Base-by-base conservation (phyloP, 53 echinoderm and acorn worm species). In the Zoroaster sp. region DNA sequence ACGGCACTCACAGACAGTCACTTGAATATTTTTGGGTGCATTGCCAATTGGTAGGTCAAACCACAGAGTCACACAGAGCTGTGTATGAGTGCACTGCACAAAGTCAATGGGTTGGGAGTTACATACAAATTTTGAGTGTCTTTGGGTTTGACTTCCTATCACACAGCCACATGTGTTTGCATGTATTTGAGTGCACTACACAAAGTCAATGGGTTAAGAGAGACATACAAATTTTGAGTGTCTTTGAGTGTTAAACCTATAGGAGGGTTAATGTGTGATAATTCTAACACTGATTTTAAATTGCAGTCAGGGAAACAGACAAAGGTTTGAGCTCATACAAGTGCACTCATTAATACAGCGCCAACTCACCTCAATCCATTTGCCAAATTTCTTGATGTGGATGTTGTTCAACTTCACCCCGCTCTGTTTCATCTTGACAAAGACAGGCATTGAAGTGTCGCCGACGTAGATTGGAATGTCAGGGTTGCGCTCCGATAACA, bases 391-490 rank as follows among this genome's bases (percentile, higher is more conserved):
- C 73, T 93, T 73, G 15, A 98, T 73, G 51, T 98, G 87, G 88
- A 98, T 98, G 85, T 98, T 98, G 89, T 98, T 98, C 15, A 98
- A 87, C 65, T 87, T 83, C 70, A 98, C 90, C 2, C 93, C 95
- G 45, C 95, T 98, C 75, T 98, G 93, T 35, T 96, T 77, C 40
- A 96, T 81, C 82, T 92, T 94, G 54, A 93, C 91, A 74, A 99
- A 99, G 34, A 99, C 99, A 4, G 99, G 99, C 94, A 94, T 94
- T 11, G 95, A 94, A 0, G 99, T 99, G 44, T 99, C 94, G 3
- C 99, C 99, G 1, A 99, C 99, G 17, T 94, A 99, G 45, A 99
- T 96, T 14, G 99, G 99, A 46, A 99, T 96, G 90, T 99, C 85
- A 5, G 99, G 99, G 46, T 99, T 99, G 40, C 79, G 93, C 35